phyloP scores from a whole-genome alignment of 2,888 invertebrate genomes.

The Phragmatobia fuliginosa region DNA sequence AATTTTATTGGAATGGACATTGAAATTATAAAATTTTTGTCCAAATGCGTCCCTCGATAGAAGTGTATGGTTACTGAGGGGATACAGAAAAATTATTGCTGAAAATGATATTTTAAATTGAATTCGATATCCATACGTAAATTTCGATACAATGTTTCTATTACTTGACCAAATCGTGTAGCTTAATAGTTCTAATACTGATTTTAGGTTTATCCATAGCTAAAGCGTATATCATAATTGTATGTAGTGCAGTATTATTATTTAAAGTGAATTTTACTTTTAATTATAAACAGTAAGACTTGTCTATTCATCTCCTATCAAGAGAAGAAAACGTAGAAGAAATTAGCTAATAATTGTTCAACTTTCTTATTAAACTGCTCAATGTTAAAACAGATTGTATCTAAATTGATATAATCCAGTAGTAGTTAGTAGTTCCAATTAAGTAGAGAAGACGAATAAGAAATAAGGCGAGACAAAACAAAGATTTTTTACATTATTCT shows the following conservation, averaged over 20 bases:
- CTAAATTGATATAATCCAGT: too few relatives aligned
- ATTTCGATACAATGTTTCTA: slow-evolving; percentile 37
- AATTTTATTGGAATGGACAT: slow-evolving; percentile 49
- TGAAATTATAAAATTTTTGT: slow-evolving; percentile 61
- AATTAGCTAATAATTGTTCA: too few relatives aligned
- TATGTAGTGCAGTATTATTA: not conserved
- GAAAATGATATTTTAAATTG: slow-evolving; percentile 43
- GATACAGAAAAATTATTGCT: slow-evolving; percentile 50
- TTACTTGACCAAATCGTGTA: slow-evolving; percentile 19
- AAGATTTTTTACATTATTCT: too few relatives aligned
- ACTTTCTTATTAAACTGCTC: too few relatives aligned
- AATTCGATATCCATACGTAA: slow-evolving; percentile 51
- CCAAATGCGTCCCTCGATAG: slow-evolving; percentile 51
- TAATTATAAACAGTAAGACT: too few relatives aligned
- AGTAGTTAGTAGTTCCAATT: too few relatives aligned
- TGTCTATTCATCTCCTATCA: too few relatives aligned
- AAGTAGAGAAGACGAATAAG: too few relatives aligned
- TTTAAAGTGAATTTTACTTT: too few relatives aligned
- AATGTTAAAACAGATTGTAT: too few relatives aligned
- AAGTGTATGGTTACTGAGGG: slow-evolving; percentile 60
- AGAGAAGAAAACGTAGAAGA: too few relatives aligned
- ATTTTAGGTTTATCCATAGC: slow-evolving; percentile 20
- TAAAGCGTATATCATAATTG: not conserved
- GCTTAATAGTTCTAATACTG: slow-evolving; percentile 15
- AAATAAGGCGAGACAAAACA: too few relatives aligned